Evolutionary conservation across 2,888 invertebrate species (phyloP), one percentile per base, ranked within the genome.

Genomic region (Diadromus collaris): DNA sequence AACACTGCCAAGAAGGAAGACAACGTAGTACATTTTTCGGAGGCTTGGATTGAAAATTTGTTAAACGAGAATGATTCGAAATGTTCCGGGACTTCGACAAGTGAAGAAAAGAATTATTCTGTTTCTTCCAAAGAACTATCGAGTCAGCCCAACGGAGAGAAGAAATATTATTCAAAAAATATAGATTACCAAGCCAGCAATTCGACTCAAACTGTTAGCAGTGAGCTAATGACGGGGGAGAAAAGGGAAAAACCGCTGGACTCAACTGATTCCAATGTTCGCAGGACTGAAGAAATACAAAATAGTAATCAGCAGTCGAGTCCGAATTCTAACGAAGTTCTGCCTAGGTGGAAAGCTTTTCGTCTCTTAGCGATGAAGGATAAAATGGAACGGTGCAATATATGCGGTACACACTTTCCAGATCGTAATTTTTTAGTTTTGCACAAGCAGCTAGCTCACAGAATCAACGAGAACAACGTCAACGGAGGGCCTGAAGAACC

Each of bases 361-460:
- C 68, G 75, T 86, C 80, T 82, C 85, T 68, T 90, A 87, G 87
- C 85, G 83, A 81, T 90, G 87, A 83, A 92, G 89, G 84, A 92
- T 86, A 84, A 92, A 73, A 88, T 82, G 6, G 89, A 90, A 78
- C 86, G 90, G n/a, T 95, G 96, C 89, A 94, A 95, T 87, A 93
- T 95, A 79, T 96, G 96, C 88, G 94, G 94, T 65, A 93, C 95
- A 84, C 93, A 93, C 76, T 96, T 96, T 90, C 93, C 94, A 1
- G 95, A 95, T 88, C 91, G 91, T 58, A 94, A 94, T 81, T 94
- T 96, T 82, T 91, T 96, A 67, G 93, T 93, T 86, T 94, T 96
- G 93, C 96, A 96, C 86, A 94, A 94, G 86, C 95, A 95, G 86
- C 89, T 96, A 70, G 93, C 96, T 65, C 96, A 91, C 72, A 85